Evolutionary conservation across 1,140 invertebrate genomes (phyloP).

Genomic region (Drosophila ohnishii): DNA sequence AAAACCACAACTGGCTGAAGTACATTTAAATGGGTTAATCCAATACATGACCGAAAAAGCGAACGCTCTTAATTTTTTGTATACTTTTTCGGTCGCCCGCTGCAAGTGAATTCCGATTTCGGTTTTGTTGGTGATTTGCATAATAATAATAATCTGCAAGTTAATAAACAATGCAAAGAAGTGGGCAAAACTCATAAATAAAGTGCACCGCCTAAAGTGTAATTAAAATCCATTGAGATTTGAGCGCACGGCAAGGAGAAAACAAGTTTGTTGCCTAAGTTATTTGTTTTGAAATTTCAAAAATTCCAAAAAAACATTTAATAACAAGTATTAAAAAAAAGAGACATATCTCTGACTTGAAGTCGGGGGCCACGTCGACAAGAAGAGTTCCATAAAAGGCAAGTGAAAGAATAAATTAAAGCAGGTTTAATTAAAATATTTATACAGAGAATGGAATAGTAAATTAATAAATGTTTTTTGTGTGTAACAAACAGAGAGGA

Average conservation of each 20-base stretch:
- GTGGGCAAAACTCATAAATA: conserved; percentile 74
- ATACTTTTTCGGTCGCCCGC: conserved; percentile 16
- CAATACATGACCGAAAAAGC: conserved; percentile 36
- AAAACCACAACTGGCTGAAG: conserved; percentile 46
- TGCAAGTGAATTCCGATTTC: conserved; percentile 41
- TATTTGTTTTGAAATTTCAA: conserved; percentile 64
- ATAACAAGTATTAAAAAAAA: conserved; percentile 25
- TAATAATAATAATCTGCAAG: conserved; percentile 48
- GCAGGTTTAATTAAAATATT: conserved; percentile 11
- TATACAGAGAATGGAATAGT: conserved; percentile 25
- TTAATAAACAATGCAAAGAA: conserved; percentile 77
- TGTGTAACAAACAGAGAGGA: neutral
- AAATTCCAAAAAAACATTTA: conserved; percentile 38
- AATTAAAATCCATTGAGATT: conserved; percentile 54
- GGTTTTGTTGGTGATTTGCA: conserved; percentile 59
- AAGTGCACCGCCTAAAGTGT: conserved; percentile 62
- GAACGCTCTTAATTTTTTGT: conserved; percentile 33
- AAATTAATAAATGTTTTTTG: neutral
- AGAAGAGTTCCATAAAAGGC: conserved; percentile 51
- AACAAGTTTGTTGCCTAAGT: conserved; percentile 79
- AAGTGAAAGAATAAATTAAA: conserved; percentile 46
- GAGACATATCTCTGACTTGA: conserved; percentile 4
- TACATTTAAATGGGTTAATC: conserved; percentile 61
- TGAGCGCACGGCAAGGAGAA: conserved; percentile 37
- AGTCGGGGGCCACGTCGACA: conserved; percentile 45